Evolutionary conservation across 2,113 vertebrate genomes (phyloP).

Genomic region (Anoura caudifer): DNA sequence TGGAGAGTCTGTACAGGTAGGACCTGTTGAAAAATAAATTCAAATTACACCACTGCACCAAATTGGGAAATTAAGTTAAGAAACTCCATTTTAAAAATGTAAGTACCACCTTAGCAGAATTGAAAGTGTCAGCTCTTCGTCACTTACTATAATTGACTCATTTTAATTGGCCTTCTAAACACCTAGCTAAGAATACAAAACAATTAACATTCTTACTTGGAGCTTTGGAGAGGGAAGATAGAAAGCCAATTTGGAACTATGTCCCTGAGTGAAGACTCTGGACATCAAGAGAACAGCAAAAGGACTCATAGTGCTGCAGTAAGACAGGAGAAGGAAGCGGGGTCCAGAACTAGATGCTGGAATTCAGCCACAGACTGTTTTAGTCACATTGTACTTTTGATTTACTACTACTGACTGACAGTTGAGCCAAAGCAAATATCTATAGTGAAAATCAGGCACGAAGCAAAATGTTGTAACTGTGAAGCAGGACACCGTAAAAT

Average conservation of each 20-base stretch:
- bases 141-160: background rate
- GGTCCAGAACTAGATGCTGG: background rate
- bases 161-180: conserved; percentile 11
- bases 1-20: background rate
- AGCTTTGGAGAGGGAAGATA: background rate
- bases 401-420: background rate
- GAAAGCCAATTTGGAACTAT: conserved; percentile 27
- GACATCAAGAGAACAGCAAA: background rate
- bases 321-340: background rate
- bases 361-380: background rate
- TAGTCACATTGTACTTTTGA: background rate
- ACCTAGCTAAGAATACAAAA: background rate
- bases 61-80: background rate
- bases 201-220: background rate
- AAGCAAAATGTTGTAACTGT: background rate
- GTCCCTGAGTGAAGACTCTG: background rate
- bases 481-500: background rate
- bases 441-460: conserved; percentile 13
- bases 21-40: background rate
- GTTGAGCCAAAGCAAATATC: conserved; percentile 18
- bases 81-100: background rate
- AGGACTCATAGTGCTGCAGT: background rate
- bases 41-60: background rate
- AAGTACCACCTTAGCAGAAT: background rate
- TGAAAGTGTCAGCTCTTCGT: background rate